Base-by-base conservation (phyloP, 1,140 invertebrate genomes). In the Pogonomyrmex californicus region DNA sequence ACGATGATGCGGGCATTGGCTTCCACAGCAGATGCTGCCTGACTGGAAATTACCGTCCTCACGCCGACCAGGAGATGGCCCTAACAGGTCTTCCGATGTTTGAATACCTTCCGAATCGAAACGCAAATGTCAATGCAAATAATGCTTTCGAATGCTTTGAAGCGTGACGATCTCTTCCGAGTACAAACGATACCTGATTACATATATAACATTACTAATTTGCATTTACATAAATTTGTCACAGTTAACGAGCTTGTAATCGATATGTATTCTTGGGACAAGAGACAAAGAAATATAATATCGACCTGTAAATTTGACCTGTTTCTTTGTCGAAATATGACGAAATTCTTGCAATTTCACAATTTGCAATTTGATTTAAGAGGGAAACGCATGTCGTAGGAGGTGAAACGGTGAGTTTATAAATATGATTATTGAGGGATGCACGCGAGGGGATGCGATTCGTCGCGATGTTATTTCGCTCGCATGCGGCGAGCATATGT, bases 1-100 rank as follows among this genome's bases (percentile, higher is more conserved):
- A 51, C 62, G 36, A 49, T 66, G 58, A 85, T 68, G 62, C 65
- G 86, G 79, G 54, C 86, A 75, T 83, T 85, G 86, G 56, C 68
- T 63, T 87, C 66, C 14, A 54, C 66, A 30, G 65, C 78, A 63
- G 58, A 75, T 85, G 86, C 66, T 41, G 30, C 51, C 23, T 33
- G 56, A 85, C 85, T 85, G 86, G 78, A 87, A 82, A 73, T 85
- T 85, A 47, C 66, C 41, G 54, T 68, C 49, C 68, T 65, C 14
- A 10, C 36, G 60, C n/a, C 73, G 73, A n/a, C 79, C 68, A 83
- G 17, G 44, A 70, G 56, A 7, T 63, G 56, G 51, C 41, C 44
- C 51, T 63, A 78, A 56, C 82, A 73, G 41, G 12, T 75, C 68
- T 82, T 38, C 23, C 30, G 54, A 47, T 47, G 30, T 82, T 47